phyloP scores from a whole-genome alignment of 2,113 vertebrate species.

The Entelurus aequoreus region DNA sequence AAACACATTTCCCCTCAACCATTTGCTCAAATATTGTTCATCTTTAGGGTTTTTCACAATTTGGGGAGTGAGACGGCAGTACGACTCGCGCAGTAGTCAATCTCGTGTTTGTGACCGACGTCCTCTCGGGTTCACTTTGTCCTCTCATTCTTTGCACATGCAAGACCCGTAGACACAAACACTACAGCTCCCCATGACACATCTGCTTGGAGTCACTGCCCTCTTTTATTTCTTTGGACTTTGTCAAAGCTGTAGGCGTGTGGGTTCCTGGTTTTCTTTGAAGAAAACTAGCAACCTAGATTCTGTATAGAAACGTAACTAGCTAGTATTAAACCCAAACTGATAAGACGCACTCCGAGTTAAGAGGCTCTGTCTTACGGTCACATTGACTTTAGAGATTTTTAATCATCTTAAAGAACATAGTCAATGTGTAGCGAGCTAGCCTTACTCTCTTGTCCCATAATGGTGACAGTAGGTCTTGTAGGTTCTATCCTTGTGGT shows the following conservation, averaged over 20 bases:
- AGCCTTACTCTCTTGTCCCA: neutral
- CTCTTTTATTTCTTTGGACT: neutral
- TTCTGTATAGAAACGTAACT: neutral
- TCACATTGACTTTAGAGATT: neutral
- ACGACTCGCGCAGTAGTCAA: slow-evolving; percentile 50
- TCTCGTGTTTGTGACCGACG: slow-evolving; percentile 24
- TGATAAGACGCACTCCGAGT: neutral
- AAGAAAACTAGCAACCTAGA: neutral
- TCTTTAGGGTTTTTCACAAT: slow-evolving; percentile 45
- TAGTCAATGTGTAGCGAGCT: too few species aligned
- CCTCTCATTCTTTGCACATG: slow-evolving; percentile 22
- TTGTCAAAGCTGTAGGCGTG: slow-evolving; percentile 4
- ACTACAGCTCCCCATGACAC: slow-evolving; percentile 16
- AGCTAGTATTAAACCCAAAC: neutral
- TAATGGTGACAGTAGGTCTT: neutral
- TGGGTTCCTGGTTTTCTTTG: neutral
- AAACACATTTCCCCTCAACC: slow-evolving; percentile 35
- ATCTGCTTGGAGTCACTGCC: slow-evolving; percentile 26
- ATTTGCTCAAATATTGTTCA: slow-evolving; percentile 40
- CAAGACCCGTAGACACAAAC: slow-evolving; percentile 10
- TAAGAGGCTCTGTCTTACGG: neutral
- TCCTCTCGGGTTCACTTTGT: slow-evolving; percentile 8
- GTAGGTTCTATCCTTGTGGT: neutral
- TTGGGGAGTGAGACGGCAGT: slow-evolving; percentile 23
- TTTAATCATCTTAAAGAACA: too few species aligned